These are phyloP conservation scores for Brenthis daphne DNA, from an alignment of 2,888 invertebrate genomes.

Conservation along the genomic window DNA sequence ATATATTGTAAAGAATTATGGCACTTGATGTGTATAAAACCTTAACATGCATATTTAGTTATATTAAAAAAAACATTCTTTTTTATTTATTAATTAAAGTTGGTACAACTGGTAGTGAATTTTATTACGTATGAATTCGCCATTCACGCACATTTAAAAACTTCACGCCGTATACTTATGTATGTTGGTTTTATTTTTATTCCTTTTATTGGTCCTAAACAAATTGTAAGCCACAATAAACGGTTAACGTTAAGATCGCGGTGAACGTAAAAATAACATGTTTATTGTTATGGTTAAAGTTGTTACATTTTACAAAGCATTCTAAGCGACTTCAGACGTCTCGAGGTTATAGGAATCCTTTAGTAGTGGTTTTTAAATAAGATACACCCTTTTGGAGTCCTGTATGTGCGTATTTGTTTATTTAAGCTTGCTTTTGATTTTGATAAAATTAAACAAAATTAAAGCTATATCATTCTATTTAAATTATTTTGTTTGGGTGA, in stretches of 20 bases:
- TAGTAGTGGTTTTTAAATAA: constrained; percentile 32
- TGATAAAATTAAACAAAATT: too few relatives aligned
- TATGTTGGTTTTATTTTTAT: constrained; percentile 39
- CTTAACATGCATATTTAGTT: too few relatives aligned
- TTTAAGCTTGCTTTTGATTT: not conserved
- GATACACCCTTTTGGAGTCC: constrained; percentile 13
- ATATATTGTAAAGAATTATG: too few relatives aligned
- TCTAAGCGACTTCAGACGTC: constrained; percentile 27
- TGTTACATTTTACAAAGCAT: constrained; percentile 51
- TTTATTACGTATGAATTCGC: too few relatives aligned
- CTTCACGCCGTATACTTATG: constrained; percentile 13
- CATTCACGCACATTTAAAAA: not conserved
- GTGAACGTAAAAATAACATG: constrained; percentile 59
- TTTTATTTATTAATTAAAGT: too few relatives aligned
- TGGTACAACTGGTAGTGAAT: too few relatives aligned
- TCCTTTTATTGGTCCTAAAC: constrained; percentile 51
- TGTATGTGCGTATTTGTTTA: not conserved
- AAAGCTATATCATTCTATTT: too few relatives aligned
- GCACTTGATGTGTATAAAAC: too few relatives aligned
- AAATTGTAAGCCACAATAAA: constrained; percentile 53
- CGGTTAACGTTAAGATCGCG: constrained; percentile 50
- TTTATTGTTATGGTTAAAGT: constrained; percentile 59
- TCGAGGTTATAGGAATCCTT: constrained; percentile 35
- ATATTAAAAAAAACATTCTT: too few relatives aligned
- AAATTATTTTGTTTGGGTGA: too few relatives aligned